Evolutionary conservation across 2,113 vertebrate species (phyloP), one percentile per base, ranked within the genome.

Genomic region (Callionymus lyra): DNA sequence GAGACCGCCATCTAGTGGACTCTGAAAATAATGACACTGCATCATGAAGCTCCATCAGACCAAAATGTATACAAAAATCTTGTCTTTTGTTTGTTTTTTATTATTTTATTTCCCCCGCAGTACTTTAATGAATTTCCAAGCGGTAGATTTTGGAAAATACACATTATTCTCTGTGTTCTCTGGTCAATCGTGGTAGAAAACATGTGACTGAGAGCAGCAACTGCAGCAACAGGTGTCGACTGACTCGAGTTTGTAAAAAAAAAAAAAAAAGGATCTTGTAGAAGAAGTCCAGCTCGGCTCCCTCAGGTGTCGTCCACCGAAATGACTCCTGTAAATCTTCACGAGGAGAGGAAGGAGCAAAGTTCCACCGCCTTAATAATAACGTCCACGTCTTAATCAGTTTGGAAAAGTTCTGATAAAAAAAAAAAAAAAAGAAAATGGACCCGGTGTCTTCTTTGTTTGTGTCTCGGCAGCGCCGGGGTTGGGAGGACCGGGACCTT

Each of bases 401-500:
- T n/a, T n/a, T n/a, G n/a, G n/a, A n/a, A n/a, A n/a, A n/a, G n/a
- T n/a, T n/a, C n/a, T n/a, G n/a, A n/a, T 41, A 21, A 21, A 9
- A 43, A 19, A 43, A 31, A 31, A 43, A 31, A 16, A 15, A 31
- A 14, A 43, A 31, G 12, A 31, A 42, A 31, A 21, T 31, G 4
- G 41, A 12, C 16, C 16, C 6, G 13, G 27, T 13, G 32, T 42
- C 40, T 42, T 50, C 39, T 31, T 44, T 55, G 34, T 68, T 43
- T 70, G 31, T 47, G 54, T 33, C 51, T 59, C 47, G 19, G 16
- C 12, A 98, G 95, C 0, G 95, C 93, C 1, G 94, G 94, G 0
- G 94, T 99, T 56, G 95, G 95, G 44, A 86, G 95, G 55, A 97
- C 94, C 0, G 95, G 95, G 69, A 99, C 95, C 0, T 99, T 99